Conservation (phyloP, 2,888 invertebrate species). For the Conomelus anceps region DNA sequence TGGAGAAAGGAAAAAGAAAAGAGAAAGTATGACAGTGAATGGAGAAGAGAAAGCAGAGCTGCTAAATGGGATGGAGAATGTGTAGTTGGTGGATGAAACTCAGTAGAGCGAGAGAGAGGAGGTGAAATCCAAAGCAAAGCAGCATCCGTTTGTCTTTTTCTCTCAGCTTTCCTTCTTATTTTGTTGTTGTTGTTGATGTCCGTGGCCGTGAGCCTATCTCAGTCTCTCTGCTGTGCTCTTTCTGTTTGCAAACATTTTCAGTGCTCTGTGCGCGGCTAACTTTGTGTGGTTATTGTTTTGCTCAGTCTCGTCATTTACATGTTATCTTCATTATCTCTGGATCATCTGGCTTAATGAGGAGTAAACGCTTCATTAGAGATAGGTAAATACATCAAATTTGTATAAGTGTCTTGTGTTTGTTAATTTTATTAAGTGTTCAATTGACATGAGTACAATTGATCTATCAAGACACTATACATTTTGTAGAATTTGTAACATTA, state of each 20-base stretch:
- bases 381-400: neutral
- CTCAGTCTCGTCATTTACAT: neutral
- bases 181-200: neutral
- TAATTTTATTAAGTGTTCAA: too few species aligned
- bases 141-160: neutral
- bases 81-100: neutral
- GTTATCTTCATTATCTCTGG: neutral
- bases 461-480: too few species aligned
- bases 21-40: conserved; percentile 6
- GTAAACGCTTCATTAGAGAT: neutral
- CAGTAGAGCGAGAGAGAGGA: neutral
- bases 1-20: neutral
- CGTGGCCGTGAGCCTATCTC: neutral
- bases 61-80: neutral
- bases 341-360: neutral
- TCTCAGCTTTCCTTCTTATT: neutral
- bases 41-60: conserved; percentile 6
- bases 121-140: neutral
- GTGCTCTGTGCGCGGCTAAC: conserved; percentile 17
- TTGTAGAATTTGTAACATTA: too few species aligned
- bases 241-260: neutral
- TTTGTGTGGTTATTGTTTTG: neutral
- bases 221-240: neutral
- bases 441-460: too few species aligned
- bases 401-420: too few species aligned